Evolutionary conservation across 2,888 invertebrate species (phyloP), one percentile per base, ranked within the genome.

Genomic region (Neoaliturus tenellus): DNA sequence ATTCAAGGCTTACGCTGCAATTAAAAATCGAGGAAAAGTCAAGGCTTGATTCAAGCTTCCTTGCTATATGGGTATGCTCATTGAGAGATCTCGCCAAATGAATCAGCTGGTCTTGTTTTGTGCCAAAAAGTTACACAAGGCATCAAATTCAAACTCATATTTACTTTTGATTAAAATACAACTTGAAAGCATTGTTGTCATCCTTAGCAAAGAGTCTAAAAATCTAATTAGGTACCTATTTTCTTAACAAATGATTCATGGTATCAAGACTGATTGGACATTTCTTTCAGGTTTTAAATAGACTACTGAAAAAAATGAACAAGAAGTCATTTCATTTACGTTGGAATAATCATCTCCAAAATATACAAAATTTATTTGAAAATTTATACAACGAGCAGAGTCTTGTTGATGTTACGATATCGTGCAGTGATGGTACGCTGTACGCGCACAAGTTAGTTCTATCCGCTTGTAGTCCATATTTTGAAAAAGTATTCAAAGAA

Each of bases 401-500:
- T 88, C 91, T 95, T 85, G 94, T 94, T 44, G 95, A 95, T 89
- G 94, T 95, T 87, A 95, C 94, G 86, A 91, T 95, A 88, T 93
- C 94, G 88, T 95, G 95, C 90, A 93, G 93, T 88, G 95, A 94
- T 90, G 95, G 95, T 51, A 93, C 93, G 89, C 91, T 95, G 88
- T 93, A 93, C 89, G 94, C 94, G 62, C 95, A 95, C 90, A 94
- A 95, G 89, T 92, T 95, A 87, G 94, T 95, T 86, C 92, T 96
- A 86, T 95, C 95, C 69, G 95, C 95, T 81, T 95, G 94, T 91
- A 95, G 95, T 89, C 94, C 95, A 80, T 95, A 95, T 90, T 95
- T 96, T 90, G 94, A 95, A 89, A 93, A 94, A 87, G 93, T 96
- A 87, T 94, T 95, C 91, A 93, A 93, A 89, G 95, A 95, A 90